Evolutionary conservation across 30 jellyfish, hydroid and myxozoan genomes (phyloP).

Genomic region (Aurelia sp.): DNA sequence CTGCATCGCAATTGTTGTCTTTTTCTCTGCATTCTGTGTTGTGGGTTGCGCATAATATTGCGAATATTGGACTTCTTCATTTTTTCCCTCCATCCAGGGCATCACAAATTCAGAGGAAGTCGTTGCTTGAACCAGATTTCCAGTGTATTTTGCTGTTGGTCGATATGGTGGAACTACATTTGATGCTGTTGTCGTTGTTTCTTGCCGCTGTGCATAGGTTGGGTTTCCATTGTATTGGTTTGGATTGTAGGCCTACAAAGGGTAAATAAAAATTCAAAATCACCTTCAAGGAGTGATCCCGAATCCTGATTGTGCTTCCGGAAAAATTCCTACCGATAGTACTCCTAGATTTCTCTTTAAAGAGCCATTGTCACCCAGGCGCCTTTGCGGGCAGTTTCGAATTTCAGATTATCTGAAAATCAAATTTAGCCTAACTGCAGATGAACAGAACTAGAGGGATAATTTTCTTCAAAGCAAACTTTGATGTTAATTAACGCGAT

Average conservation of each 20-base stretch:
- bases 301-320: no score
- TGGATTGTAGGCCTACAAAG: slow-evolving; percentile 34
- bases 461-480: no score
- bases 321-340: no score
- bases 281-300: neutral
- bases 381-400: no score
- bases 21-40: slow-evolving; percentile 26
- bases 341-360: no score
- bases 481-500: no score
- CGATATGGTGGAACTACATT: neutral
- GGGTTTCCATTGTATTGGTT: slow-evolving; percentile 22
- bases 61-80: neutral
- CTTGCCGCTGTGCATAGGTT: slow-evolving; percentile 13
- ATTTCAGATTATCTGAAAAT: no score
- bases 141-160: slow-evolving; percentile 6
- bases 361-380: no score
- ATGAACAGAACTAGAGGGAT: no score
- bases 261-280: no score
- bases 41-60: slow-evolving; percentile 19
- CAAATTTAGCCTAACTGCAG: no score
- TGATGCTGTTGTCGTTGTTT: slow-evolving; percentile 44
- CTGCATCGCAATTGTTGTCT: slow-evolving; percentile 11
- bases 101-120: slow-evolving; percentile 1
- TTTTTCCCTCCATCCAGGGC: slow-evolving; percentile 17
- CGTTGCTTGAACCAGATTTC: slow-evolving; percentile 5